Conservation (phyloP, 2,797 vertebrate genomes). For the Clarias platycephalus region DNA sequence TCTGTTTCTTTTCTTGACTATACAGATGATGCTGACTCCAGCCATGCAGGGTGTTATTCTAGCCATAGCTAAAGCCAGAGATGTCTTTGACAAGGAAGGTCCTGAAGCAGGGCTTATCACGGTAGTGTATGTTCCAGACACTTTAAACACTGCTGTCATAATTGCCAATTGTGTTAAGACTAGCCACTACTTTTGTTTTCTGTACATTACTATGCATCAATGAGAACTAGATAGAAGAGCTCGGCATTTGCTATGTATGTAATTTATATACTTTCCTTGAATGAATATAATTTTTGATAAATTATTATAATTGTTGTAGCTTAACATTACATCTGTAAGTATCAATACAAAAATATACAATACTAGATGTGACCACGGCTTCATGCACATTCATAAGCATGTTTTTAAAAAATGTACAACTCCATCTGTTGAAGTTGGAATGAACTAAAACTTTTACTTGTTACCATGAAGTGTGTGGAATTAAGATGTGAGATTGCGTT, state of each 20-base stretch:
- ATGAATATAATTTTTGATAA: no score
- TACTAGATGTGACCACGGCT: no score
- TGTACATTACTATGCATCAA: neutral
- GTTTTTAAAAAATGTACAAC: no score
- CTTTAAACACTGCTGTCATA: neutral
- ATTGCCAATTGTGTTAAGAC: neutral
- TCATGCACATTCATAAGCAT: no score
- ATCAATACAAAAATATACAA: neutral
- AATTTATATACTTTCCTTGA: neutral
- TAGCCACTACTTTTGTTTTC: neutral
- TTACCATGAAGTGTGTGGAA: no score
- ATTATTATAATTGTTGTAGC: neutral
- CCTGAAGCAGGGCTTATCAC: constrained; percentile 96
- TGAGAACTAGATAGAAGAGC: neutral
- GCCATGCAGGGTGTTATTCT: constrained; percentile 98
- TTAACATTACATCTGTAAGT: neutral
- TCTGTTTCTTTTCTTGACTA: constrained; percentile 6
- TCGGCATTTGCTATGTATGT: neutral
- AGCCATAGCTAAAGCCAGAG: constrained; percentile 94
- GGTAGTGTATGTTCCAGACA: constrained; percentile 67
- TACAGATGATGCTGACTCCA: constrained; percentile 94
- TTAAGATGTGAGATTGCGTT: no score
- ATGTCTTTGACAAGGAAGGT: constrained; percentile 90
- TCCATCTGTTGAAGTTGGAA: no score
- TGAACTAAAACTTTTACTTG: no score